Base-by-base conservation (phyloP, 2,888 invertebrate genomes). In the Aproaerema taeniolella region DNA sequence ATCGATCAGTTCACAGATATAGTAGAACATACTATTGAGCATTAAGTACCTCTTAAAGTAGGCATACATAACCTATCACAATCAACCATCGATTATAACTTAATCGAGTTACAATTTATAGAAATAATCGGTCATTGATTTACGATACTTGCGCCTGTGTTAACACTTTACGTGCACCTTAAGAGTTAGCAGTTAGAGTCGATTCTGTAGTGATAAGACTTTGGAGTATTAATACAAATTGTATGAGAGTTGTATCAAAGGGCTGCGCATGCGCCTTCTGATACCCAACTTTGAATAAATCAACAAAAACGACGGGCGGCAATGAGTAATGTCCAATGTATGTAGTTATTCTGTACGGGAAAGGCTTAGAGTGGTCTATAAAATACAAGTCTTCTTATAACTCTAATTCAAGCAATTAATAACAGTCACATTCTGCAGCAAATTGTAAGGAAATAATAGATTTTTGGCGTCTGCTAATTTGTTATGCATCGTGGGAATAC, bases 71-170 rank as follows among this genome's bases (percentile, higher is more conserved):
- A 32, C 35, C 64, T 63, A 71, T 69, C 66, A 71, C 66, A 71
- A 76, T 73, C 67, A 57, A 55, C 64, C 61, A 71, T 74, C 80
- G 80, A 82, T 81, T 83, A 80, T 79, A 81, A 78, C 77, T 79
- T 81, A 82, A 82, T 81, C 78, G 77, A 82, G 78, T 77, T 79
- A 81, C 74, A 70, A 85, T 83, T 85, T 85, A 82, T 82, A 81
- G 81, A 80, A 83, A 83, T 83, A 85, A 83, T 81, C 79, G 77
- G 73, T 67, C 71, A 67, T 67, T 82, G 82, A 85, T 83, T 82
- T 85, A 85, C 61, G 61, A 60, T 53, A 58, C 50, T 56, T 54
- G 47, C 46, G 49, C 46, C 12, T 5, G 15, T 17, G 9, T 55
- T 47, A 42, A 26, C 31, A 31, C 17, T n/a, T 1, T 66, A 43